A percentile compares a stretch with the other conserved stretches of the same genome.
phyloP scores from a whole-genome alignment of 1,140 invertebrate species.

The Caenorhabditis latens region DNA sequence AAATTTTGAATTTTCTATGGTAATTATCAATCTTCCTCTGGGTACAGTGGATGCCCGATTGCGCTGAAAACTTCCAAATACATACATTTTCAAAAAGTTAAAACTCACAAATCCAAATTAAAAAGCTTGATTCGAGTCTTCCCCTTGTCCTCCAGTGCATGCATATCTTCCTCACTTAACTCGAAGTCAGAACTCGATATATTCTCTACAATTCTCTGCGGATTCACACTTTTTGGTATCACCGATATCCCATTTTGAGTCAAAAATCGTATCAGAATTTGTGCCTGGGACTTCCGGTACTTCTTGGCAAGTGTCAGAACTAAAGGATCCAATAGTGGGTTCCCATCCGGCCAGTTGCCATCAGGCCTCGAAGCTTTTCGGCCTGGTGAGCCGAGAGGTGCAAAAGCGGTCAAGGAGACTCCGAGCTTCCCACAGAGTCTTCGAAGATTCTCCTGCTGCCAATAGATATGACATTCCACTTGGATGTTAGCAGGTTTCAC shows the following conservation, averaged over 20 bases:
- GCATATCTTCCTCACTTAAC: constrained; percentile 38
- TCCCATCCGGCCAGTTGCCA: constrained; percentile 57
- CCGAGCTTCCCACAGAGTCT: constrained; percentile 71
- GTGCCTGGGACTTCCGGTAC: constrained; percentile 81
- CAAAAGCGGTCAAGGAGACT: constrained; percentile 76
- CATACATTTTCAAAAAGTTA: neutral
- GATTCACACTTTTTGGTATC: constrained; percentile 78
- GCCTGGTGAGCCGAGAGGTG: constrained; percentile 77
- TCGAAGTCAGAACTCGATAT: constrained; percentile 73
- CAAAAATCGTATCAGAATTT: constrained; percentile 79
- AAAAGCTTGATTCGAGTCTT: constrained; percentile 3
- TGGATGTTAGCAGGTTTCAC: constrained; percentile 64
- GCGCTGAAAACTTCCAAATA: neutral
- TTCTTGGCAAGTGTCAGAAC: constrained; percentile 67
- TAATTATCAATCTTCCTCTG: neutral
- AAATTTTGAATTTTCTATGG: no score
- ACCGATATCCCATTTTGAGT: constrained; percentile 76
- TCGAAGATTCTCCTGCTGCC: constrained; percentile 72
- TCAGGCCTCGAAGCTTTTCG: constrained; percentile 55
- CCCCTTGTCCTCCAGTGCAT: neutral
- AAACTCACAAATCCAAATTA: constrained; percentile 9
- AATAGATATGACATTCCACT: constrained; percentile 77
- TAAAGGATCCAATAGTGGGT: constrained; percentile 57
- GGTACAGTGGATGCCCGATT: constrained; percentile 10
- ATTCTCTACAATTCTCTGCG: constrained; percentile 78